phyloP scores from a whole-genome alignment of 1,140 invertebrate species.

The Dinothrombium tinctorium region DNA sequence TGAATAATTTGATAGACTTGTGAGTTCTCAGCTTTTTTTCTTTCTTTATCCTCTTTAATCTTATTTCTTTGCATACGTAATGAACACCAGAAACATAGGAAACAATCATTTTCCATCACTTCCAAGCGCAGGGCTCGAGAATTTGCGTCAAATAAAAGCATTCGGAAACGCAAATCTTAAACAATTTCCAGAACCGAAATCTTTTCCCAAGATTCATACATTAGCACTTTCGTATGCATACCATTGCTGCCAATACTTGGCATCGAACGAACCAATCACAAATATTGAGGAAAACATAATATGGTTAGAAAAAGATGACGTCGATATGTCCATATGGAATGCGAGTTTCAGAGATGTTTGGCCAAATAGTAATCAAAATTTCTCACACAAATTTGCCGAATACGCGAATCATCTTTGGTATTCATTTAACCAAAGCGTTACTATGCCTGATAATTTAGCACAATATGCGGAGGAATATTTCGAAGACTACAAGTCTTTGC shows the following conservation, averaged over 20 bases:
- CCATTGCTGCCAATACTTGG: slow-evolving; percentile 64
- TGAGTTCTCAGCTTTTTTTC: slow-evolving; percentile 28
- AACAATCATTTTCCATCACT: slow-evolving; percentile 65
- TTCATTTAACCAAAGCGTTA: too few species aligned
- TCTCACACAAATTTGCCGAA: slow-evolving; percentile 14
- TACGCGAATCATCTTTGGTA: slow-evolving; percentile 25
- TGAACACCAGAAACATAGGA: slow-evolving; percentile 48
- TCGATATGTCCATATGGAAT: slow-evolving; percentile 45
- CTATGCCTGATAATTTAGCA: slow-evolving; percentile 34
- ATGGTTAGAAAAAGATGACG: slow-evolving; percentile 36
- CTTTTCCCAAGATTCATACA: slow-evolving; percentile 52
- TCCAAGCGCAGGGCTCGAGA: slow-evolving; percentile 50
- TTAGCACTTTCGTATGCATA: slow-evolving; percentile 73
- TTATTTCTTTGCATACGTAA: slow-evolving; percentile 8
- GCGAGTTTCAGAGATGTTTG: slow-evolving; percentile 38
- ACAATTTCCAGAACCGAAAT: slow-evolving; percentile 60
- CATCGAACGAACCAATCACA: background rate
- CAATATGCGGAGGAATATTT: slow-evolving; percentile 36
- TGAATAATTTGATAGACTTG: slow-evolving; percentile 59
- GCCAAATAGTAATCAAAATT: background rate
- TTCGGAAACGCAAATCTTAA: slow-evolving; percentile 69
- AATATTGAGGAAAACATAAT: slow-evolving; percentile 35
- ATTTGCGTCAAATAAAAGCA: slow-evolving; percentile 59
- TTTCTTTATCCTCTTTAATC: background rate
- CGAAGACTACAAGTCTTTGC: slow-evolving; percentile 25